Base-by-base conservation (phyloP, 1,140 invertebrate genomes). In the Nylanderia fulva region DNA sequence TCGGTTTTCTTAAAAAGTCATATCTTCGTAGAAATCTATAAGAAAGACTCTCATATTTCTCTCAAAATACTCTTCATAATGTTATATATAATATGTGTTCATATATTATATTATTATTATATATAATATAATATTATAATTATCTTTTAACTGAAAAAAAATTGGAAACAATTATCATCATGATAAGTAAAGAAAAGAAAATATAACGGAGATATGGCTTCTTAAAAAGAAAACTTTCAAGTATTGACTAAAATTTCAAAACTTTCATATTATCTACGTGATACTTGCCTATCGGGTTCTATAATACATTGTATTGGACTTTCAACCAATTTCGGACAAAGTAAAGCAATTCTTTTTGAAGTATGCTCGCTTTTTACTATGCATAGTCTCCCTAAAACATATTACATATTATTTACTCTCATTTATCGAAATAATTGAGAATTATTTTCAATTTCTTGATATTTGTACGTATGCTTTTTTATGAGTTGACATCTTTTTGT, bases 241-340 rank as follows among this genome's bases (percentile, higher is more conserved):
- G 5, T 5, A 36, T 42, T 36, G 11, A 64, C 18, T 21, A n/a
- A 79, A 54, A 66, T 18, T 48, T 18, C 15, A 18, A 61, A 61
- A 13, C 0, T 4, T 27, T 3, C 0, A 42, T 60, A 18, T 68
- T 24, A 79, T 68, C 13, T 1, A 54, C 54, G 11, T 48, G 6
- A 79, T 86, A 90, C 85, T 93, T 91, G 95, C 96, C 96, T 96
- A 91, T 97, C 96, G 54, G 95, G 95, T 36, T 96, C 96, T 39
- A 97, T 92, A 18, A 97, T 95, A 88, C 97, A 97, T 89, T 96
- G 95, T 0, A 96, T 95, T 72, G 95, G 95, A 74, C 94, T 96
- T 2, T 89, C 11, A 87, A 52, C 95, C 66, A 97, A 87, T 9
- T 95, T 93, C 0, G 96, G 96, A 88, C 96, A 97, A 91, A 95